These are phyloP conservation scores for Rhizoglyphus robini DNA, from an alignment of 1,140 invertebrate species.

Conservation along the genomic window DNA sequence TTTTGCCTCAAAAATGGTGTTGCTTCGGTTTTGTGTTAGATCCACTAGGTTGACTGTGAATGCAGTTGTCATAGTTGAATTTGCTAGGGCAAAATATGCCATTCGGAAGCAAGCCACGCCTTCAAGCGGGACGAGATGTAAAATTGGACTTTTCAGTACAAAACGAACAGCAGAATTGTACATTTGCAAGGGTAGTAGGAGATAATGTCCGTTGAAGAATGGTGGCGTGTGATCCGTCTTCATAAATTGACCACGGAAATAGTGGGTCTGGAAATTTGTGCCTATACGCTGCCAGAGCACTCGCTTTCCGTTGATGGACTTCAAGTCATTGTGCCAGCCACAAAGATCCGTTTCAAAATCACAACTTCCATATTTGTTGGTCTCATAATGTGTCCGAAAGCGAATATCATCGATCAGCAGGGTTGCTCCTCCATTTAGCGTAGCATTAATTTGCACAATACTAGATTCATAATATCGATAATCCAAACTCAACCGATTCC, in stretches of 20 bases:
- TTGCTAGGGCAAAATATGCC: background rate
- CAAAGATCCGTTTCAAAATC: slow-evolving; percentile 25
- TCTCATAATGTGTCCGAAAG: too few species aligned
- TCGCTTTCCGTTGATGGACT: background rate
- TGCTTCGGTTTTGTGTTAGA: background rate
- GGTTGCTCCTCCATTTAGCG: background rate
- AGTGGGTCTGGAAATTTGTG: background rate
- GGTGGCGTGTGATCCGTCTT: background rate
- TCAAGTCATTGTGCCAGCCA: slow-evolving; percentile 22
- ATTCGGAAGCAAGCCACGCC: background rate
- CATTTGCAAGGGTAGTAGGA: background rate
- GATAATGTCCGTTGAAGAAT: background rate
- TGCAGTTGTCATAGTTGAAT: background rate
- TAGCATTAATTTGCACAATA: background rate
- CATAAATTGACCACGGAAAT: too few species aligned
- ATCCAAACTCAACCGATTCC: background rate
- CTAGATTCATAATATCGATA: background rate
- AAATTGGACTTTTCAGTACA: background rate
- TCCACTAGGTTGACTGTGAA: background rate
- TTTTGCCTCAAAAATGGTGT: background rate
- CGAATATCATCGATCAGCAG: background rate
- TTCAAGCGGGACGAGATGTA: background rate
- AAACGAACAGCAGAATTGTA: background rate
- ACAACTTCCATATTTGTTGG: slow-evolving; percentile 23
- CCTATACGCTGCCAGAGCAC: background rate